A percentile compares a stretch with the other conserved stretches of the same genome.
Conservation (phyloP, 2,797 vertebrate genomes). For the Manis crassicaudata region DNA sequence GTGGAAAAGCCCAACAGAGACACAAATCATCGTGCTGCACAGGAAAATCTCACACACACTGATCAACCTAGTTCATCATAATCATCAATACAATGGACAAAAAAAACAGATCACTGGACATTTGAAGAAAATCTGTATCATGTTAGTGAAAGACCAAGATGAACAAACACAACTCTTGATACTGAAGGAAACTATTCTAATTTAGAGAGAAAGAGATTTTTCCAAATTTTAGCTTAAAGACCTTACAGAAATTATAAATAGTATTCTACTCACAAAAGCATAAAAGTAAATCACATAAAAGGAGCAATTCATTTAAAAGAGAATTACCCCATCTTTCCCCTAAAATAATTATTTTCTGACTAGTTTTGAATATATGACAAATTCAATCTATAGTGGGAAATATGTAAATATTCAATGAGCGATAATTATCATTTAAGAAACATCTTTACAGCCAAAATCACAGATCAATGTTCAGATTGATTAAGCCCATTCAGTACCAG, state of each 20-base stretch:
- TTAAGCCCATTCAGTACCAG: background rate
- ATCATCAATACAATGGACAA: background rate
- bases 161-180: background rate
- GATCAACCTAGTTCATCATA: background rate
- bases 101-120: background rate
- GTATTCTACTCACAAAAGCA: background rate
- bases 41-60: background rate
- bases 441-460: background rate
- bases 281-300: background rate
- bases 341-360: background rate
- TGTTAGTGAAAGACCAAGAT: background rate
- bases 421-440: background rate
- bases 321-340: no score
- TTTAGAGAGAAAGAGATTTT: background rate
- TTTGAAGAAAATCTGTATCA: background rate
- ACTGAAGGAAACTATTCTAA: background rate
- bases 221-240: background rate
- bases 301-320: background rate
- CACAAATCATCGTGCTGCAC: background rate
- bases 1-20: background rate
- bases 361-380: background rate
- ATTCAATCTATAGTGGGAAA: background rate
- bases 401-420: background rate
- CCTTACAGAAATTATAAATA: background rate
- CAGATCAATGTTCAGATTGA: background rate